A percentile compares a stretch with the other conserved stretches of the same genome.
Evolutionary conservation across 2,888 invertebrate species (phyloP).

Genomic region (Notocelia uddmanniana): DNA sequence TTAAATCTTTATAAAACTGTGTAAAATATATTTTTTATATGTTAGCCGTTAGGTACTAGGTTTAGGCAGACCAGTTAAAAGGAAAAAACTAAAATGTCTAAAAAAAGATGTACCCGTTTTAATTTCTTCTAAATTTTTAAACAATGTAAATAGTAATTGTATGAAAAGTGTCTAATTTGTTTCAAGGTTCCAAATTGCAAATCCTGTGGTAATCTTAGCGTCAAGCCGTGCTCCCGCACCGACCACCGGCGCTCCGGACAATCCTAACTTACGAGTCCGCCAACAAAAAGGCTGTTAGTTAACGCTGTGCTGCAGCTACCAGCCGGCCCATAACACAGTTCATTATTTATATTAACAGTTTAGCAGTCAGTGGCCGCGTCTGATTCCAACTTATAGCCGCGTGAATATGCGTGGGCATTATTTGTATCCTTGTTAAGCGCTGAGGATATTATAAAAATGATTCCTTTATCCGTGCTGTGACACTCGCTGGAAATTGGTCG

Average conservation of each 20-base stretch:
- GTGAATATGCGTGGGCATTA: slow-evolving; percentile 86
- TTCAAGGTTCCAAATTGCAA: not conserved
- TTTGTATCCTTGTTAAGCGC: slow-evolving; percentile 85
- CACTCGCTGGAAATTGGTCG: slow-evolving; percentile 84
- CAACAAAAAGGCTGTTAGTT: slow-evolving; percentile 81
- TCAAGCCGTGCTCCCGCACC: slow-evolving; percentile 11
- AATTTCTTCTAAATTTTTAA: not conserved
- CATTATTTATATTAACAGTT: slow-evolving; percentile 86
- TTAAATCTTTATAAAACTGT: no score
- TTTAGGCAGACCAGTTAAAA: no score
- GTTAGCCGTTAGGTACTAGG: no score
- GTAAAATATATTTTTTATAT: no score
- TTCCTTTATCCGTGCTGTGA: slow-evolving; percentile 85
- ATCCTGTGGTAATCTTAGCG: slow-evolving; percentile 46
- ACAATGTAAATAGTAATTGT: not conserved
- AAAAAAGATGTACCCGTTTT: no score
- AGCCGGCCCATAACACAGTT: slow-evolving; percentile 81
- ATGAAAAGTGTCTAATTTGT: not conserved
- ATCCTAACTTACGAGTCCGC: slow-evolving; percentile 66
- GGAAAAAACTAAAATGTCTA: no score
- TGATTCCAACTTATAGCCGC: slow-evolving; percentile 81
- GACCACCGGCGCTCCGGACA: slow-evolving; percentile 44
- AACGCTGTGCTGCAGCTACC: slow-evolving; percentile 76
- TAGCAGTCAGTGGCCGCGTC: slow-evolving; percentile 81
- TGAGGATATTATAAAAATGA: slow-evolving; percentile 86